Evolutionary conservation across 1,140 invertebrate species (phyloP), one percentile per base, ranked within the genome.

Genomic region (Brachionus paranguensis): DNA sequence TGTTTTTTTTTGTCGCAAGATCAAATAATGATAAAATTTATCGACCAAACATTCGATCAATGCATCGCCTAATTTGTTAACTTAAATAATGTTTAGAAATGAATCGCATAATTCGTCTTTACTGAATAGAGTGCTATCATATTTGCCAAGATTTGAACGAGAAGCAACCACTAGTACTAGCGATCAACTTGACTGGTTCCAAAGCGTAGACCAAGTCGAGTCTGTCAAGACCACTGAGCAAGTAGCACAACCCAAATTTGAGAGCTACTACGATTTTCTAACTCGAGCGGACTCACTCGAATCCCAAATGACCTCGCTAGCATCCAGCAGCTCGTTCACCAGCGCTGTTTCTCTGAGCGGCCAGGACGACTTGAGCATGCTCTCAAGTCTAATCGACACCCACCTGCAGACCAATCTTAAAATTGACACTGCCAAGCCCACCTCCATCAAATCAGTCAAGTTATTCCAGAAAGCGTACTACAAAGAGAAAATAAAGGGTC

Each of bases 41-140:
- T 41, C 33, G 65, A 68, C 11, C 65, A 33, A 60, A n/a, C 41
- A 43, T 43, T 72, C 33, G 17, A 72, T 72, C 68, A 72, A 72
- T 72, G 68, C 37, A 72, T 72, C 37, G 68, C 37, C 20, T 72
- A 68, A 33, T 68, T 68, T 41, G 53, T 60, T 20, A 60, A 68
- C 8, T 72, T 72, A 72, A 72, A 72, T 72, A 72, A 72, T 72
- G 68, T 72, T 72, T 72, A 72, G 68, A 72, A 72, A 72, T 72
- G 68, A 43, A 10, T 43, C 68, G 17, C 6, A 41, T 72, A 43
- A 41, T 17, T 20, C 14, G 12, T 72, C 68, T 10, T 11, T 72
- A 72, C 17, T 72, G 17, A 41, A 72, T 24, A 72, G 17, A 43
- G 12, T 72, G 3, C 10, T 72, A 41, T 41, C 5, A 10, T 72